Percentiles rank a stretch among this genome's conserved stretches.
phyloP scores from a whole-genome alignment of 1,140 invertebrate genomes.

The Diuraphis noxia region DNA sequence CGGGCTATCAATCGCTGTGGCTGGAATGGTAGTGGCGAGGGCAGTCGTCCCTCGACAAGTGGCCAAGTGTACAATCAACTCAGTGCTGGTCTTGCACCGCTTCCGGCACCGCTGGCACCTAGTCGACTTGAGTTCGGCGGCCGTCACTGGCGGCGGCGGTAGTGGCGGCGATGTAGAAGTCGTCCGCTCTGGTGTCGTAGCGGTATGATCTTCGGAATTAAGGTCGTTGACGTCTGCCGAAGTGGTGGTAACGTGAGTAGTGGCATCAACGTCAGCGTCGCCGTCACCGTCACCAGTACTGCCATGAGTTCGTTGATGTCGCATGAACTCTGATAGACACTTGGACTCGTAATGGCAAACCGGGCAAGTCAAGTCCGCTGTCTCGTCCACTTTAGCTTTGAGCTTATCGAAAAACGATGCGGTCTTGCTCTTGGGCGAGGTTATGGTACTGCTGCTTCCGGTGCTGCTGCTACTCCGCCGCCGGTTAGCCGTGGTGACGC shows the following conservation, averaged over 20 bases:
- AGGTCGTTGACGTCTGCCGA: conserved; percentile 60
- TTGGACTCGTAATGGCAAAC: conserved; percentile 79
- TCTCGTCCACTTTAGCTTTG: conserved; percentile 70
- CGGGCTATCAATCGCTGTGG: neutral
- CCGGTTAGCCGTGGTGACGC: conserved; percentile 51
- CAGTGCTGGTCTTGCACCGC: conserved; percentile 78
- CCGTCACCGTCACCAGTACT: conserved; percentile 60
- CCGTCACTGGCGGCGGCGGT: conserved; percentile 59
- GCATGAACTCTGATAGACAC: conserved; percentile 78
- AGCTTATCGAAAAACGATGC: conserved; percentile 80
- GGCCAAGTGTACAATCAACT: conserved; percentile 75
- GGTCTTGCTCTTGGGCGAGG: conserved; percentile 57
- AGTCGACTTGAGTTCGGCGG: conserved; percentile 60
- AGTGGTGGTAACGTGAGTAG: conserved; percentile 59
- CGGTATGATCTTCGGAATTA: conserved; percentile 59
- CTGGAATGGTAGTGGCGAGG: no score
- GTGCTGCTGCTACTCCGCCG: neutral
- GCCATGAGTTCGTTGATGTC: conserved; percentile 68
- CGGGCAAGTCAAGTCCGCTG: conserved; percentile 69
- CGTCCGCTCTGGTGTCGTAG: conserved; percentile 56
- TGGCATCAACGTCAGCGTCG: conserved; percentile 61
- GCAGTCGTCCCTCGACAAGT: conserved; percentile 62
- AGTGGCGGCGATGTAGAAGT: conserved; percentile 57
- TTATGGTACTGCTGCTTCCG: neutral
- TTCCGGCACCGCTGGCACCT: conserved; percentile 82